Conservation (phyloP, 1,140 invertebrate species). For the Dendroctonus valens region DNA sequence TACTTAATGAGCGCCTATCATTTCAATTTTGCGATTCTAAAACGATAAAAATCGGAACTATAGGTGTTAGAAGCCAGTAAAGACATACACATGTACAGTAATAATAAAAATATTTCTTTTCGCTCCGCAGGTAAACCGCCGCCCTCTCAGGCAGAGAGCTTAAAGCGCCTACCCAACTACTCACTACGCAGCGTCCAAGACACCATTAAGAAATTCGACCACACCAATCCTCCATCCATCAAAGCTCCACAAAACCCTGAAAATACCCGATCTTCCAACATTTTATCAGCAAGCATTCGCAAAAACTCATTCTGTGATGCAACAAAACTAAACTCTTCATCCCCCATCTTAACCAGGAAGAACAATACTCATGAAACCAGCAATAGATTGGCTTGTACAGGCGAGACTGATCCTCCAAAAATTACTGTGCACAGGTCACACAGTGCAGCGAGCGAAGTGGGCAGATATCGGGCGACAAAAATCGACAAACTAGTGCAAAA, state of each 20-base stretch:
- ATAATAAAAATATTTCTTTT: conserved; percentile 2
- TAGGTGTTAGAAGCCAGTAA: not conserved
- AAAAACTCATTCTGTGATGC: not conserved
- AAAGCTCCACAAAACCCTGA: not conserved
- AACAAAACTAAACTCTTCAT: not conserved
- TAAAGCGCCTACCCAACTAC: conserved; percentile 42
- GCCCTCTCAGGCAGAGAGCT: conserved; percentile 40
- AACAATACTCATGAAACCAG: not conserved
- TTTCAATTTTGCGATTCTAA: not conserved
- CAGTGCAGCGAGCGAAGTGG: not conserved
- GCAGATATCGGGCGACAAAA: conserved; percentile 5
- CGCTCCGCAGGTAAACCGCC: conserved; percentile 38
- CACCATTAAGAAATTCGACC: conserved; percentile 46
- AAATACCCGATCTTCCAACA: conserved; percentile 1
- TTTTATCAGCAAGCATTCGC: conserved; percentile 4
- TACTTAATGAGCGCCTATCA: too few relatives aligned
- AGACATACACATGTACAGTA: too few relatives aligned
- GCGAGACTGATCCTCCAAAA: conserved; percentile 6
- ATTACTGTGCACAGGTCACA: conserved; percentile 12
- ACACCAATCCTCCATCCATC: conserved; percentile 13
- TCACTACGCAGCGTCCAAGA: conserved; percentile 43
- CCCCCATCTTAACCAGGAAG: conserved; percentile 6
- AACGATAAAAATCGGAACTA: not conserved
- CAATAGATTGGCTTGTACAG: not conserved
- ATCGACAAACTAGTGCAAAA: conserved; percentile 23